Evolutionary conservation across 2,113 vertebrate genomes (phyloP).

Genomic region (Tichodroma muraria): DNA sequence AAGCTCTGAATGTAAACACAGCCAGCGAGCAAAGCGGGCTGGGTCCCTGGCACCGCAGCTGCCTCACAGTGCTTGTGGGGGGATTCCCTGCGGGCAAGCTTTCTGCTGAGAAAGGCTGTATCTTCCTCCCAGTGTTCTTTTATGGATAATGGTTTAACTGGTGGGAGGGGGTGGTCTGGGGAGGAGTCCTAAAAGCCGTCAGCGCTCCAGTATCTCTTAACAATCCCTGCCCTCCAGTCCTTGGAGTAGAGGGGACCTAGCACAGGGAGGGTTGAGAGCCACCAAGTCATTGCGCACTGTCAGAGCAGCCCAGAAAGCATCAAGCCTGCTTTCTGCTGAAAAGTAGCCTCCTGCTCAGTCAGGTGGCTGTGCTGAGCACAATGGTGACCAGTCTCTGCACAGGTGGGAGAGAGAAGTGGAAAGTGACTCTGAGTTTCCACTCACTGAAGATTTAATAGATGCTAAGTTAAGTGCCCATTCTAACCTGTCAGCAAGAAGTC

Average conservation of each 20-base stretch:
- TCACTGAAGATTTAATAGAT: not conserved
- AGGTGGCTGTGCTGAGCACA: not conserved
- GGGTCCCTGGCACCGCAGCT: fast-evolving
- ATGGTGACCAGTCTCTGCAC: not conserved
- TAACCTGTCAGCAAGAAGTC: not conserved
- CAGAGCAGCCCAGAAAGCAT: not conserved
- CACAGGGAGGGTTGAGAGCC: fast-evolving
- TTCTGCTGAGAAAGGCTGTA: not conserved
- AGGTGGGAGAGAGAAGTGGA: not conserved
- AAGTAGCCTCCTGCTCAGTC: not conserved
- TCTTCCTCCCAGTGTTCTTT: not conserved
- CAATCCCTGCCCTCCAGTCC: not conserved
- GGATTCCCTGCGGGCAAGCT: not conserved
- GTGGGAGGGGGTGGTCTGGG: not conserved
- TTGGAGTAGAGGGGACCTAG: not conserved
- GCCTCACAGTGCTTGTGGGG: fast-evolving
- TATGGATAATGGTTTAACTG: not conserved
- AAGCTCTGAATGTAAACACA: not conserved
- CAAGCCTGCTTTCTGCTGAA: not conserved
- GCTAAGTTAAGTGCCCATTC: not conserved
- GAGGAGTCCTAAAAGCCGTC: not conserved
- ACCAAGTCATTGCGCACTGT: not conserved
- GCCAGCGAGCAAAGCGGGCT: not conserved
- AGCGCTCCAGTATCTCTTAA: not conserved
- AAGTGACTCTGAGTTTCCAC: too few species aligned